Evolutionary conservation across 1,140 invertebrate species (phyloP).

Genomic region (Chironomus striatipennis): DNA sequence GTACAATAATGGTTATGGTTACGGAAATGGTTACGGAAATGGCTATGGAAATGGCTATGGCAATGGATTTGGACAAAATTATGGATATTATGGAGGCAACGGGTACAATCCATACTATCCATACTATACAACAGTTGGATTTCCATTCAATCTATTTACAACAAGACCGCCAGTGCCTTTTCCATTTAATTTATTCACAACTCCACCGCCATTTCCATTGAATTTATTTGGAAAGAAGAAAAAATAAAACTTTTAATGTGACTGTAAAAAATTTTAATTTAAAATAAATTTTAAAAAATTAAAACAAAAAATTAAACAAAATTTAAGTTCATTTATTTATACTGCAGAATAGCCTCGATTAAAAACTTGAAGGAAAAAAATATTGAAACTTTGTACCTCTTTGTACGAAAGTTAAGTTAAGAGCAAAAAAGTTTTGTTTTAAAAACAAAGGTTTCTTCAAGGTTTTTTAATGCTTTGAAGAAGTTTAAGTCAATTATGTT

Average conservation of each 20-base stretch:
- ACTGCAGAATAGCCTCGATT: too few species aligned
- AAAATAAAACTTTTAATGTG: not conserved
- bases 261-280: not conserved
- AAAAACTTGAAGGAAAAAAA: too few species aligned
- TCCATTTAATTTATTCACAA: not conserved
- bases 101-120: not conserved
- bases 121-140: not conserved
- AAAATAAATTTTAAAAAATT: too few species aligned
- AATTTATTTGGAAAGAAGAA: conserved; percentile 16
- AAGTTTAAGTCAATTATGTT: too few species aligned
- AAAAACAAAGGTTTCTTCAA: too few species aligned
- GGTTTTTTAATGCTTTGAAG: too few species aligned
- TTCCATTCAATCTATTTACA: conserved; percentile 1
- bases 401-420: too few species aligned
- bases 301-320: too few species aligned
- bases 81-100: not conserved
- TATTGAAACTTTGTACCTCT: too few species aligned
- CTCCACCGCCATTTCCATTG: not conserved
- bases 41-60: not conserved
- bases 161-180: not conserved
- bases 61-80: not conserved
- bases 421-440: too few species aligned
- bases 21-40: not conserved
- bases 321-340: too few species aligned
- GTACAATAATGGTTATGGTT: not conserved